These are phyloP conservation scores for Meliscaeva auricollis DNA, from an alignment of 2,888 invertebrate species.

Conservation along the genomic window DNA sequence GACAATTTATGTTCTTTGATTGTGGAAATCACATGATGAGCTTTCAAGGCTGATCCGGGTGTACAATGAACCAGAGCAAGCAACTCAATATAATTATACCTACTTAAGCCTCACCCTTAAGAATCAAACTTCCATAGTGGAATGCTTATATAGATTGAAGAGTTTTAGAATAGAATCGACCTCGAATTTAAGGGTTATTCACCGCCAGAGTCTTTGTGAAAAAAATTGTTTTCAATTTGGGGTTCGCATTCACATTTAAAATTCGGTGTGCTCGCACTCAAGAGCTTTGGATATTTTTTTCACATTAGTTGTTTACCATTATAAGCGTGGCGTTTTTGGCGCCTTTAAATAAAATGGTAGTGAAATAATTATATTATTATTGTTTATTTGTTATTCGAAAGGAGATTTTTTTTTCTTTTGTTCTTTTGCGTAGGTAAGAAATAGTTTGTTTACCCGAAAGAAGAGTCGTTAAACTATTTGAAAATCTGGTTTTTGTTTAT, in stretches of 20 bases:
- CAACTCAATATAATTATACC: background rate
- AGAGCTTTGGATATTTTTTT: background rate
- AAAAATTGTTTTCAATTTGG: slow-evolving; percentile 61
- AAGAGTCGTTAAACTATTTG: background rate
- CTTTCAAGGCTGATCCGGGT: slow-evolving; percentile 63
- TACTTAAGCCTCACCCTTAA: slow-evolving; percentile 2
- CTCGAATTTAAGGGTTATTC: slow-evolving; percentile 67
- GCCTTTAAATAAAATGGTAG: background rate
- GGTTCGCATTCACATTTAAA: slow-evolving; percentile 48
- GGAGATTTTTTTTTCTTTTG: too few species aligned
- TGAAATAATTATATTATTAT: background rate
- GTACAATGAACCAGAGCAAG: slow-evolving; percentile 62
- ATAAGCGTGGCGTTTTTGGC: slow-evolving; percentile 16
- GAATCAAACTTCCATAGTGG: background rate
- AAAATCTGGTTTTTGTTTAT: background rate
- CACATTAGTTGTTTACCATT: slow-evolving; percentile 3
- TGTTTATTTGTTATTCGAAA: background rate
- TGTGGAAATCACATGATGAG: slow-evolving; percentile 1
- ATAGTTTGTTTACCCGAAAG: slow-evolving; percentile 8
- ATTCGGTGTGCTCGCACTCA: background rate
- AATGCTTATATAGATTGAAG: background rate
- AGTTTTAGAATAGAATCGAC: slow-evolving; percentile 25
- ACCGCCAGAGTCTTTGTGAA: slow-evolving; percentile 21
- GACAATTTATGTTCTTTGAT: slow-evolving; percentile 13
- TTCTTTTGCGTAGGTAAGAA: background rate